Percentiles rank a stretch among this genome's conserved stretches.
These are phyloP conservation scores for Holacanthus passer DNA, from an alignment of 2,113 vertebrate species.

Conservation along the genomic window DNA sequence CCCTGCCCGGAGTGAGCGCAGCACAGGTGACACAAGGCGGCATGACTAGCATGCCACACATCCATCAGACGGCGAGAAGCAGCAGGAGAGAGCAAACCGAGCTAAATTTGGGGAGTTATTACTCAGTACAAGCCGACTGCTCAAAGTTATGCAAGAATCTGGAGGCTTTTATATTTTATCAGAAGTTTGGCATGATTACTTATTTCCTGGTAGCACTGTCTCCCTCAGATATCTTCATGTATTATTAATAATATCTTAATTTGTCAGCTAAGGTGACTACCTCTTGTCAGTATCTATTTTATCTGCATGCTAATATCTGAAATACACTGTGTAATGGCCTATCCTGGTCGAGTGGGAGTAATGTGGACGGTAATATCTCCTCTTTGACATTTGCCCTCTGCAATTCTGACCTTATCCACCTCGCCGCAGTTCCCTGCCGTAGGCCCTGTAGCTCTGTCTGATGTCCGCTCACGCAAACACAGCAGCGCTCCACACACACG, in stretches of 20 bases:
- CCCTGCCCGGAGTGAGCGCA: conserved; percentile 54
- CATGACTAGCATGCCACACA: conserved; percentile 64
- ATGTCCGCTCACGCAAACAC: conserved; percentile 76
- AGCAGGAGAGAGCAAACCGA: conserved; percentile 59
- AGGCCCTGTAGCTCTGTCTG: conserved; percentile 71
- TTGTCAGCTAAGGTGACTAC: conserved; percentile 6
- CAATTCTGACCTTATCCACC: conserved; percentile 70
- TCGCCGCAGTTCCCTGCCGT: conserved; percentile 51
- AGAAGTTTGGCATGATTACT: conserved; percentile 30
- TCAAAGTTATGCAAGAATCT: conserved; percentile 60
- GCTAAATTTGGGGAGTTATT: conserved; percentile 69
- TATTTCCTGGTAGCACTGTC: neutral
- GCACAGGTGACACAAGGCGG: conserved; percentile 75
- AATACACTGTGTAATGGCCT: conserved; percentile 32
- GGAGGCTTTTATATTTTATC: conserved; percentile 35
- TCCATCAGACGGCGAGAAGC: conserved; percentile 60
- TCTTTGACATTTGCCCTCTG: conserved; percentile 75
- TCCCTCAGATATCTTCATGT: conserved; percentile 28
- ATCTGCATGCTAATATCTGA: conserved; percentile 62
- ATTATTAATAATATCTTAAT: conserved; percentile 36
- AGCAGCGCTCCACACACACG: conserved; percentile 3
- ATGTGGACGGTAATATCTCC: conserved; percentile 72
- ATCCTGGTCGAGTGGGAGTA: conserved; percentile 66
- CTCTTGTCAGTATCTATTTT: conserved; percentile 53
- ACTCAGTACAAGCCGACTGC: conserved; percentile 59